Conservation (phyloP, 2,113 vertebrate genomes). For the Microcebus tavaratra region DNA sequence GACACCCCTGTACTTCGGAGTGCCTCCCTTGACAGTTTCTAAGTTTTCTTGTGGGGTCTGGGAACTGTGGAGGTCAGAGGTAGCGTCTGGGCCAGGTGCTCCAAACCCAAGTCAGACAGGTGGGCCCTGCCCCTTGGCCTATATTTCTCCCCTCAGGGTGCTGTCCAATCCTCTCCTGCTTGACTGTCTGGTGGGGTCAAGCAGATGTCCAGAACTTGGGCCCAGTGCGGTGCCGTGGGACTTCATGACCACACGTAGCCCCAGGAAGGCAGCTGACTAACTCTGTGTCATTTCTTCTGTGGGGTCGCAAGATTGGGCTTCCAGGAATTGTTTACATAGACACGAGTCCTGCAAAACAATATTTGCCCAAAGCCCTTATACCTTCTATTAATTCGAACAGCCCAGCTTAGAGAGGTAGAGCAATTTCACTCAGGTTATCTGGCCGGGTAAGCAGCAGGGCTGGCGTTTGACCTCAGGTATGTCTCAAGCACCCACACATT, state of each 20-base stretch:
- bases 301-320: not conserved
- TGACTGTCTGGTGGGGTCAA: not conserved
- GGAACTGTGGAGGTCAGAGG: not conserved
- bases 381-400: not conserved
- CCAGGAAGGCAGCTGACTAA: not conserved
- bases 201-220: not conserved
- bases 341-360: not conserved
- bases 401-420: not conserved
- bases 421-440: not conserved
- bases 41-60: not conserved
- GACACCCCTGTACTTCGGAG: not conserved
- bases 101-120: not conserved
- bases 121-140: not conserved
- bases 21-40: not conserved
- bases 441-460: not conserved
- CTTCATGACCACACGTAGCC: too few relatives aligned
- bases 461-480: not conserved
- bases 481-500: not conserved
- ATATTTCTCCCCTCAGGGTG: not conserved
- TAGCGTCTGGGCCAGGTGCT: not conserved
- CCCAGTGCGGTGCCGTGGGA: not conserved
- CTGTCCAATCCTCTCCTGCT: not conserved
- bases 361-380: not conserved
- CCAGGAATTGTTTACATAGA: not conserved
- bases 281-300: not conserved